Base-by-base conservation (phyloP, 1,140 invertebrate genomes). In the Trichoplusia ni region DNA sequence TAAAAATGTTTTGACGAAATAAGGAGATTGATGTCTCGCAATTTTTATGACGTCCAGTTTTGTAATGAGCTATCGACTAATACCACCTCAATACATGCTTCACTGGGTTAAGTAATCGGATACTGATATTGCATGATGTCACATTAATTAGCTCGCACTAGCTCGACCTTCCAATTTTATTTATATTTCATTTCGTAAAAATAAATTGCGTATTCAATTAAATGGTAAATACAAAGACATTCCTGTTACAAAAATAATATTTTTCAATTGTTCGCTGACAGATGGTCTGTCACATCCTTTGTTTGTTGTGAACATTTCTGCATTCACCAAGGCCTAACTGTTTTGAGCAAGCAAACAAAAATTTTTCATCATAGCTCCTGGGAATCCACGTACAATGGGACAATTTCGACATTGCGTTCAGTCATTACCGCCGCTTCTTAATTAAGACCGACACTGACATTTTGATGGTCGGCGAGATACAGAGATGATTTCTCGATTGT, bases 381-480 rank as follows among this genome's bases (percentile, higher is more conserved):
- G 38, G 69, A 71, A 67, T 27, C 13, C 37, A 31, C 14, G 33
- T 14, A 70, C 67, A 69, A 69, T 73, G 64, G 58, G 59, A 60
- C 46, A 65, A 59, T 75, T 75, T 75, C 69, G 44, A 67, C 62
- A 69, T 69, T 66, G 60, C 54, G 42, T 51, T 56, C 51, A 44
- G 46, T 38, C 37, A 31, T 60, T 60, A 51, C 38, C 54, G 54
- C 61, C 21, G 61, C 40, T 56, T 69, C 62, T 51, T 75, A 72
- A 75, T 73, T 75, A 72, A 53, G 54, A 11, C n/a, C 64, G 69
- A 65, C 69, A 75, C 66, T 75, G 73, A 69, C 46, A 62, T 65
- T 71, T 40, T 56, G 73, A 75, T 75, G 73, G 62, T 70, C 73
- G 31, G 59, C n/a, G 46, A 67, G 73, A 75, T 75, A 72, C 13